phyloP scores from a whole-genome alignment of 2,888 invertebrate species.

The Volucella bombylans region DNA sequence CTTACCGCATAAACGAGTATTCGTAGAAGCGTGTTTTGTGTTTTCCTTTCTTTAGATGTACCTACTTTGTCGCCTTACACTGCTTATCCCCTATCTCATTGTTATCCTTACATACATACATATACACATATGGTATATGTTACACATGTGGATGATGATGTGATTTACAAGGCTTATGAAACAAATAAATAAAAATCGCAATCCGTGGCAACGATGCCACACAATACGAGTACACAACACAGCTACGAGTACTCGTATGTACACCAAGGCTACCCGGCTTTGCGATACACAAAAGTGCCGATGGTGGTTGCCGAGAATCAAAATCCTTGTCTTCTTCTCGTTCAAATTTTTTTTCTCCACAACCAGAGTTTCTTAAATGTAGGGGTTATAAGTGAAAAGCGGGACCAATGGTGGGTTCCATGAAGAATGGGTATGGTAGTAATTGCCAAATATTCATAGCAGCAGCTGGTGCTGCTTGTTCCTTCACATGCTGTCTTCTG shows the following conservation, averaged over 20 bases:
- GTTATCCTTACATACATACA: constrained; percentile 17
- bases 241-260: neutral
- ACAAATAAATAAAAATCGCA: constrained; percentile 70
- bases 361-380: constrained; percentile 21
- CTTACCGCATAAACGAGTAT: no score
- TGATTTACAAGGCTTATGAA: constrained; percentile 71
- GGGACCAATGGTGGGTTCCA: neutral
- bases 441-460: constrained; percentile 73
- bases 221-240: neutral
- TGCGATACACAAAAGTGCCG: constrained; percentile 1
- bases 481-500: constrained; percentile 28
- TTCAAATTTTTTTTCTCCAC: constrained; percentile 9
- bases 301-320: constrained; percentile 37
- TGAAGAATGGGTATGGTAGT: constrained; percentile 43
- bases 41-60: constrained; percentile 40
- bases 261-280: neutral
- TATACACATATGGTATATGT: neutral
- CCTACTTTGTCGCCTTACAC: constrained; percentile 62
- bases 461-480: constrained; percentile 69
- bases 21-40: neutral
- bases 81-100: constrained; percentile 43
- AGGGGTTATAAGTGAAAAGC: neutral
- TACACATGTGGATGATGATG: constrained; percentile 66
- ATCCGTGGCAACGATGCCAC: constrained; percentile 30
- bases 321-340: constrained; percentile 39